A percentile compares a stretch with the other conserved stretches of the same genome.
These are phyloP conservation scores for Smutsia gigantea DNA, from an alignment of 2,797 vertebrate genomes.

Conservation along the genomic window DNA sequence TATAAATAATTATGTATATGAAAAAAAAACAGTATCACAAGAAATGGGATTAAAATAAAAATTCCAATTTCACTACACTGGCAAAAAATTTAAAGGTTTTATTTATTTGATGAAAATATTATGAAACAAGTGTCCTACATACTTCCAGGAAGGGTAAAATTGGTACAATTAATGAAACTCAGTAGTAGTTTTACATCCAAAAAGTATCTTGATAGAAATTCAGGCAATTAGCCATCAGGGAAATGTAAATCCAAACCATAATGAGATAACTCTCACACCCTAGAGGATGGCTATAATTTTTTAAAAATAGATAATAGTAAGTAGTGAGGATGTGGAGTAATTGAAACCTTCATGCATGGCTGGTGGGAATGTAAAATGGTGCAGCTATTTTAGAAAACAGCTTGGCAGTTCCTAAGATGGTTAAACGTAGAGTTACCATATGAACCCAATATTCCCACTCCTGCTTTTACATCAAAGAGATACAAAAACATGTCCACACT, in stretches of 20 bases:
- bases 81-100: background rate
- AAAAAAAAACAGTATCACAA: background rate
- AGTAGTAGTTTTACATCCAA: background rate
- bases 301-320: background rate
- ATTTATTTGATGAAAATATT: constrained; percentile 8
- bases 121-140: background rate
- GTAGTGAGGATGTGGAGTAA: background rate
- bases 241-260: constrained; percentile 31
- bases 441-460: background rate
- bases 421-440: background rate
- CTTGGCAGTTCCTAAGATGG: background rate
- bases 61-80: background rate
- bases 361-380: background rate
- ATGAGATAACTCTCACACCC: background rate
- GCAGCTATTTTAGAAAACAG: background rate
- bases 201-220: background rate
- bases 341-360: background rate
- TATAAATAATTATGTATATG: background rate
- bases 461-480: background rate
- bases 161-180: background rate
- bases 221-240: background rate
- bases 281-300: background rate
- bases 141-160: background rate
- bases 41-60: background rate
- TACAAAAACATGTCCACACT: background rate